Evolutionary conservation across 2,797 vertebrate genomes (phyloP).

Genomic region (Chiloscyllium punctatum): DNA sequence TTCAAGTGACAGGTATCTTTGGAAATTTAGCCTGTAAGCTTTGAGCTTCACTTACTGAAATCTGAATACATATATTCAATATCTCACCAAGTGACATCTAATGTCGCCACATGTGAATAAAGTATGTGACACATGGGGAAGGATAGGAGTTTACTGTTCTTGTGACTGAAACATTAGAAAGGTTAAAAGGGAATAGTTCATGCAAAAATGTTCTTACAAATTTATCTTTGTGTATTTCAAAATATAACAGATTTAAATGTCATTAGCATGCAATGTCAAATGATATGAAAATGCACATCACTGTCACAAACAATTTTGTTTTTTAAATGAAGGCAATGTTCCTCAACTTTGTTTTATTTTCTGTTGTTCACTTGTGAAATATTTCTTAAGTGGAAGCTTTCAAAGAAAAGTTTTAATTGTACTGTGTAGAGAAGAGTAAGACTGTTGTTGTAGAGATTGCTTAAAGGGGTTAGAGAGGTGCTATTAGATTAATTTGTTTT

Average conservation of each 20-base stretch:
- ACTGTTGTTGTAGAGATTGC: background rate
- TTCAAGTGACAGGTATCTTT: background rate
- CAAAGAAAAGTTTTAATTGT: background rate
- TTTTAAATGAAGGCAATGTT: constrained; percentile 43
- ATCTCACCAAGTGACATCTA: background rate
- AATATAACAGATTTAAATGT: background rate
- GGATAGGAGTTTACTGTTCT: background rate
- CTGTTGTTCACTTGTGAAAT: background rate
- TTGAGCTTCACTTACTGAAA: background rate
- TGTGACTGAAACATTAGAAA: background rate
- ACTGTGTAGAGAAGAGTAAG: background rate
- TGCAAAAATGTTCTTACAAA: background rate
- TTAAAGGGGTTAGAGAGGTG: background rate
- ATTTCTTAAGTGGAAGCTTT: background rate
- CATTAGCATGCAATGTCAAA: background rate
- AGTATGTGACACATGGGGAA: background rate
- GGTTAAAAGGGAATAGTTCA: background rate
- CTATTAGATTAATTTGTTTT: background rate
- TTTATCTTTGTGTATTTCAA: background rate
- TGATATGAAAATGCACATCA: background rate
- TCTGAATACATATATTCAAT: background rate
- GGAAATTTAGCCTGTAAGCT: background rate
- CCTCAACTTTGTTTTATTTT: background rate
- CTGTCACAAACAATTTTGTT: constrained; percentile 39
- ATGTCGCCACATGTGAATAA: background rate